phyloP scores from a whole-genome alignment of 2,888 invertebrate species.

The Trachelus troglodyta region DNA sequence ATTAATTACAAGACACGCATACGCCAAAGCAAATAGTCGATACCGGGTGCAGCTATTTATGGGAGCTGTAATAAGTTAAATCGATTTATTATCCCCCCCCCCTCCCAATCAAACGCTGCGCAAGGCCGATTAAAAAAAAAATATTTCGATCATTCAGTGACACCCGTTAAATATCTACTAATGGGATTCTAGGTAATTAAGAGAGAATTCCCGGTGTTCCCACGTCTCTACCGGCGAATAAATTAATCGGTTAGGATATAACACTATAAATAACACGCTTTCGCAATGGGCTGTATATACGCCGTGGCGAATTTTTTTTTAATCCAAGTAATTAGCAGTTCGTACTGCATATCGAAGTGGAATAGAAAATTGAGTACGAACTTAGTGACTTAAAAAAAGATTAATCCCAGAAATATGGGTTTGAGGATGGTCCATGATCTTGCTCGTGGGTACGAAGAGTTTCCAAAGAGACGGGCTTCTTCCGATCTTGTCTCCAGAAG shows the following conservation, averaged over 20 bases:
- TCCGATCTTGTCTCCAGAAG: conserved; percentile 22
- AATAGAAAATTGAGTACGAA: not conserved
- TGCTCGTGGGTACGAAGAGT: not conserved
- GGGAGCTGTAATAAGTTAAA: not conserved
- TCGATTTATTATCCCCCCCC: no score
- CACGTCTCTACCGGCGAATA: not conserved
- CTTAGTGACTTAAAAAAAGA: not conserved
- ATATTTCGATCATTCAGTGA: not conserved
- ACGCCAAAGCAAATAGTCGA: not conserved
- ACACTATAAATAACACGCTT: not conserved
- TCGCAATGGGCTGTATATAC: not conserved
- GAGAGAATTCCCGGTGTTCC: not conserved
- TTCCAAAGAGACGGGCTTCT: not conserved
- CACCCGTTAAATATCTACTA: not conserved
- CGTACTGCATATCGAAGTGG: not conserved
- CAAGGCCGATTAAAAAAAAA: not conserved
- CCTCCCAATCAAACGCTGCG: no score
- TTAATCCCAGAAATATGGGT: not conserved
- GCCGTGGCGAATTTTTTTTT: not conserved
- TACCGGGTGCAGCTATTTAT: not conserved
- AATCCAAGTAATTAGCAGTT: not conserved
- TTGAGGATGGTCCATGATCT: not conserved
- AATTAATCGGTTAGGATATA: not conserved
- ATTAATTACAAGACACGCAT: not conserved
- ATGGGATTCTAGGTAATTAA: not conserved